Base-by-base conservation (phyloP, 2,888 invertebrate genomes). In the Cyclophora albipunctata region DNA sequence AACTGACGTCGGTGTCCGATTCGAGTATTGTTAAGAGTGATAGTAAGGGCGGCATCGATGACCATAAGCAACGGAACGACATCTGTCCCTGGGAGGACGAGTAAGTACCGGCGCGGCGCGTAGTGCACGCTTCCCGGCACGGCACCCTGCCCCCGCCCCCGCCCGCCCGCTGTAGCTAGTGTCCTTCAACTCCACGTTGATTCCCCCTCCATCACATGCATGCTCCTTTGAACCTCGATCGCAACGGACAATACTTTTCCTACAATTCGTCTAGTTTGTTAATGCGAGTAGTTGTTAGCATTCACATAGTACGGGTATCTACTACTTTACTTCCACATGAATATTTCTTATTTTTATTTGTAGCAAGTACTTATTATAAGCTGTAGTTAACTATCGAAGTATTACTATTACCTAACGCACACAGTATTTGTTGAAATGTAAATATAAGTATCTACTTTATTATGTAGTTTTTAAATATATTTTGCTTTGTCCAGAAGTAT, bases 31-130 rank as follows among this genome's bases (percentile, higher is more conserved):
- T 84, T 81, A 84, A 78, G 73, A 77, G 77, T 73, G 81, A 78
- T 73, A 78, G 71, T 75, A 81, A 78, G 68, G 71, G 71, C 71
- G 75, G 71, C 73, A 67, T 75, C 73, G 75, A 73, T 69, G 81
- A 80, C 60, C 73, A 75, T 59, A 81, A 76, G 70, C 78, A 93
- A 84, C 91, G 92, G 84, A 95, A 94, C 86, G 95, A 96, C 86
- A 93, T 96, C 77, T 97, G 96, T 90, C 96, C 96, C 52, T 97
- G 97, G 96, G 96, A 96, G 91, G 96, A 96, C 90, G 96, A 96
- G 96, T 96, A 91, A 95, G 96, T 94, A 83, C 63, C 67, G 63
- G 62, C 68, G 66, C 37, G 37, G 46, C 40, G 33, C n/a, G 34
- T 46, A 4, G 7, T 33, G 40, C 46, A 40, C 40, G 46, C 37